These are phyloP conservation scores for Dipodomys merriami DNA, from an alignment of 2,113 vertebrate species.

Conservation along the genomic window DNA sequence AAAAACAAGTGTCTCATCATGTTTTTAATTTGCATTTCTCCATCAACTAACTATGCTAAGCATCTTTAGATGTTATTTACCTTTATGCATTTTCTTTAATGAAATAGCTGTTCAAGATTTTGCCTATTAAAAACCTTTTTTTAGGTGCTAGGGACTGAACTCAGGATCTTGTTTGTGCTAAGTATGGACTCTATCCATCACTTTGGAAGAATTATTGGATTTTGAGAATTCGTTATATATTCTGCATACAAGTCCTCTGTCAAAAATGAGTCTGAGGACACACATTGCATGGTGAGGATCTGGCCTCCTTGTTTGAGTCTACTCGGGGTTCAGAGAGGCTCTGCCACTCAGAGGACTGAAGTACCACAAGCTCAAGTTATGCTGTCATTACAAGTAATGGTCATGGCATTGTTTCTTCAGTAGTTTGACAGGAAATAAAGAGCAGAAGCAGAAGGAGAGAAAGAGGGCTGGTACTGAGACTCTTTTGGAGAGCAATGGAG, in stretches of 20 bases:
- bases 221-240: constrained; percentile 7
- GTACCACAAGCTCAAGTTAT: not conserved
- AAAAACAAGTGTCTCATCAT: not conserved
- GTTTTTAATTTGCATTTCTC: not conserved
- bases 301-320: not conserved
- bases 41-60: not conserved
- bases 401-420: not conserved
- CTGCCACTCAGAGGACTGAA: not conserved
- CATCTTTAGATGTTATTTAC: not conserved
- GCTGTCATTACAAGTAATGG: not conserved
- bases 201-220: not conserved
- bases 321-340: not conserved
- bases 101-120: not conserved
- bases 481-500: not conserved
- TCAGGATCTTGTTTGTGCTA: not conserved
- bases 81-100: not conserved
- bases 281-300: not conserved
- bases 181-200: not conserved
- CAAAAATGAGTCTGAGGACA: not conserved
- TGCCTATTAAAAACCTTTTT: not conserved
- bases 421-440: not conserved
- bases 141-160: not conserved
- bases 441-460: not conserved
- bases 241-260: not conserved
- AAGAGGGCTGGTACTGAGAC: fast-evolving